Base-by-base conservation (phyloP, 2,888 invertebrate species). In the Brachypterus glaber region DNA sequence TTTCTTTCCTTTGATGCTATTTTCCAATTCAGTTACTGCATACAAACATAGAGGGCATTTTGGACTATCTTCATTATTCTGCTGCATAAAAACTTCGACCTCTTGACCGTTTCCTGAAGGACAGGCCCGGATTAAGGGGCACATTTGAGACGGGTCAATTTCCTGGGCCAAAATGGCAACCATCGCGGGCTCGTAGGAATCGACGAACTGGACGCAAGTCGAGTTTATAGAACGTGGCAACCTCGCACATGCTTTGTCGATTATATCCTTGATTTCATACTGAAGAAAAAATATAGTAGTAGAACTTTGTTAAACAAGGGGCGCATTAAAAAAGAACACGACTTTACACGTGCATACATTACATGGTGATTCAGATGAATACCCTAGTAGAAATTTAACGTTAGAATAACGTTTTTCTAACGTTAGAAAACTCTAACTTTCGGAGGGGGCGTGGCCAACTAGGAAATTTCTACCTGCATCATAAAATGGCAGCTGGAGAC, bases 1-100 rank as follows among this genome's bases (percentile, higher is more conserved):
- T 55, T 75, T 81, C 51, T 87, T 77, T 45, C 78, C 71, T 55
- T 80, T 77, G 8, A 90, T 72, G 63, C 77, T 71, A 21, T 74
- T 66, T 55, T 86, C 81, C n/a, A 90, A 64, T 62, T 86, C 77
- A 39, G 78, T 73, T 0, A 91, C 76, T 3, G 86, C 86, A 59
- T 89, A 81, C 41, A 91, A 70, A 55, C 93, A 93, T 5, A 92
- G 66, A 1, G 87, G 82, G 57, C 92, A 90, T 52, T 77, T 81
- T 12, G 77, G 73, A 50, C 81, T 79, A 34, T 77, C 74, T n/a
- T 54, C 47, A 52, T 71, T 67, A 36, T 63, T 62, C 43, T 57
- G 52, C 41, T 70, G 60, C 48, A 72, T 68, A 40, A 77, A 68
- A 47, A 74, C 71, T 25, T 78, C 70, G 35, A 72, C 69, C 31